These are phyloP conservation scores for Lasiurus borealis DNA, from an alignment of 2,113 vertebrate genomes.

Conservation along the genomic window DNA sequence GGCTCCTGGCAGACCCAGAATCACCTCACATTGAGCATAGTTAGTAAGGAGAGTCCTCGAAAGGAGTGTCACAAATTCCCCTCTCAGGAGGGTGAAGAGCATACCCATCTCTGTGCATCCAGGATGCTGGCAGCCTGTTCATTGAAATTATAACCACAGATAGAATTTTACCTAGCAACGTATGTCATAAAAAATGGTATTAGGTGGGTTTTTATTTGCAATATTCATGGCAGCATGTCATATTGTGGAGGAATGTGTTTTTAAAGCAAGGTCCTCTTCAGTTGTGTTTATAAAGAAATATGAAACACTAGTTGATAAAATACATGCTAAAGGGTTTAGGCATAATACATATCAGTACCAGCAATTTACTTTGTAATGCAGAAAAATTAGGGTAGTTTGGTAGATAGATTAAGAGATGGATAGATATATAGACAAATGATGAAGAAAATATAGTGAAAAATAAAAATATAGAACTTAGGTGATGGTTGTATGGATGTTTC, in stretches of 20 bases:
- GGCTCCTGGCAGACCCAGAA: accelerated
- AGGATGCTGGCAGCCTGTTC: not conserved
- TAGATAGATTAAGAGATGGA: not conserved
- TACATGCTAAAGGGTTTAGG: not conserved
- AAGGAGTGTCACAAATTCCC: not conserved
- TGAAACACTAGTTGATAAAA: not conserved
- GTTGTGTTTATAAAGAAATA: not conserved
- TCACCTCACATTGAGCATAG: not conserved
- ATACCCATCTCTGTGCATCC: accelerated
- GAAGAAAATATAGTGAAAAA: not conserved
- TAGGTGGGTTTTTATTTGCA: not conserved
- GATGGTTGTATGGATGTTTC: not conserved
- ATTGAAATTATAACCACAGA: not conserved
- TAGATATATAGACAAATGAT: not conserved
- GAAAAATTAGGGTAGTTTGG: not conserved
- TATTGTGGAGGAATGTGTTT: not conserved
- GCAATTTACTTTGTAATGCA: not conserved
- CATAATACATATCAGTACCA: accelerated
- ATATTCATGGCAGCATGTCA: not conserved
- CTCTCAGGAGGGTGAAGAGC: not conserved
- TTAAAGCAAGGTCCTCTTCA: not conserved
- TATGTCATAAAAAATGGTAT: too few species aligned
- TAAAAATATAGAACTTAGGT: not conserved
- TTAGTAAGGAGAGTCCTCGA: accelerated
- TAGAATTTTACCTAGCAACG: not conserved